Evolutionary conservation across 53 echinoderm and acorn worm genomes (phyloP).

Genomic region (Antedon mediterranea): DNA sequence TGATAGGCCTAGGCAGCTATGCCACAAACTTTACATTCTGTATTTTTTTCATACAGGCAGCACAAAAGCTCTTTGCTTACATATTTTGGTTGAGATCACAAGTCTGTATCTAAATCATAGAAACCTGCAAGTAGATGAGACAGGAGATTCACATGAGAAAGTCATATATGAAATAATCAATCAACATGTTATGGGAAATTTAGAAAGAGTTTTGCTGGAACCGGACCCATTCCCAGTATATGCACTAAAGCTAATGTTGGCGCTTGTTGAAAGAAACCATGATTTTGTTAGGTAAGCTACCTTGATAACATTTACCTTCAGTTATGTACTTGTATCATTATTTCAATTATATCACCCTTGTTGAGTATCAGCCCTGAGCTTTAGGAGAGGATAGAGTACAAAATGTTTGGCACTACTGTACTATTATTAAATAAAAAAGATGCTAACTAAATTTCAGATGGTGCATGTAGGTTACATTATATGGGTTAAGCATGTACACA

Average conservation of each 20-base stretch:
- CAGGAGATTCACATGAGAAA: conserved; percentile 30
- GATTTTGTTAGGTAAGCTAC: conserved; percentile 54
- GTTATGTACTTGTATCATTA: no score
- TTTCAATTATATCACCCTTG: no score
- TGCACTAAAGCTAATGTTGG: conserved; percentile 75
- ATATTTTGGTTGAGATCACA: conserved; percentile 71
- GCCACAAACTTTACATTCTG: neutral
- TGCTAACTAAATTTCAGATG: no score
- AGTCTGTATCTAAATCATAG: conserved; percentile 79
- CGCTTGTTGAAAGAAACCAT: conserved; percentile 76
- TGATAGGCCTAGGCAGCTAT: no score
- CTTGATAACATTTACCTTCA: no score
- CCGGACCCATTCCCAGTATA: conserved; percentile 86
- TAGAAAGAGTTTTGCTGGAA: conserved; percentile 67
- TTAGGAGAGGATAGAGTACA: no score
- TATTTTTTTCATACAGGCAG: conserved; percentile 41
- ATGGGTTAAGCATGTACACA: no score
- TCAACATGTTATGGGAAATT: conserved; percentile 53
- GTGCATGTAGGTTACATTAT: no score
- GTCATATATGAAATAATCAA: conserved; percentile 62
- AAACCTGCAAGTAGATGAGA: conserved; percentile 65
- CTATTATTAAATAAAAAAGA: no score
- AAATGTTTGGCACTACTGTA: no score
- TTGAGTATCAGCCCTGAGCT: no score
- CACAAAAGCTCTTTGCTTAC: conserved; percentile 74